Conservation (phyloP, 2,113 vertebrate species). For the Ia io region DNA sequence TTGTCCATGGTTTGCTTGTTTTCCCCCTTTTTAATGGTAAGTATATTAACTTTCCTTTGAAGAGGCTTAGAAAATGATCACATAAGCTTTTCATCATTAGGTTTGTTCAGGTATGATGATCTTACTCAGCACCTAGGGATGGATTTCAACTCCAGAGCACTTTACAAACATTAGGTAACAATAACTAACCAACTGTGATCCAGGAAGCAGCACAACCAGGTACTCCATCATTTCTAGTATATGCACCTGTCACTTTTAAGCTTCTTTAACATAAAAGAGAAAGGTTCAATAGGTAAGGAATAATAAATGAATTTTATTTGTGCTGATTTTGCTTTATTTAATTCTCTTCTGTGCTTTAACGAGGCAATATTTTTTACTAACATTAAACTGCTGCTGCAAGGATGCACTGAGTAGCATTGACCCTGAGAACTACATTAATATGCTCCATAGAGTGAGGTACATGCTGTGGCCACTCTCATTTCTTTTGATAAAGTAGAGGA, state of each 20-base stretch:
- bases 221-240: not conserved
- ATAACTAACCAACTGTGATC: slow-evolving; percentile 18
- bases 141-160: not conserved
- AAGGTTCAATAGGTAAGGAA: not conserved
- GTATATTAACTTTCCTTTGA: not conserved
- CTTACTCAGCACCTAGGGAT: not conserved
- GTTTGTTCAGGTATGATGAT: not conserved
- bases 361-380: not conserved
- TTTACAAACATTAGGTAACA: slow-evolving; percentile 37
- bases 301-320: slow-evolving; percentile 19
- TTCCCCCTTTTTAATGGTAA: not conserved
- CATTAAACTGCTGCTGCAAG: not conserved
- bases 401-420: not conserved
- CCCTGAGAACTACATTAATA: not conserved
- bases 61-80: not conserved
- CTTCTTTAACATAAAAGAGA: slow-evolving; percentile 25
- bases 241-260: not conserved
- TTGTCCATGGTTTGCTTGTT: not conserved
- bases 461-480: not conserved
- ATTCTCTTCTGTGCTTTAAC: not conserved
- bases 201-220: not conserved
- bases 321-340: slow-evolving; percentile 40
- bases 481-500: not conserved
- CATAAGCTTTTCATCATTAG: not conserved
- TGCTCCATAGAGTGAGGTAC: rapidly evolving